These are phyloP conservation scores for Siniperca knerii DNA, from an alignment of 2,113 vertebrate genomes.

Conservation along the genomic window DNA sequence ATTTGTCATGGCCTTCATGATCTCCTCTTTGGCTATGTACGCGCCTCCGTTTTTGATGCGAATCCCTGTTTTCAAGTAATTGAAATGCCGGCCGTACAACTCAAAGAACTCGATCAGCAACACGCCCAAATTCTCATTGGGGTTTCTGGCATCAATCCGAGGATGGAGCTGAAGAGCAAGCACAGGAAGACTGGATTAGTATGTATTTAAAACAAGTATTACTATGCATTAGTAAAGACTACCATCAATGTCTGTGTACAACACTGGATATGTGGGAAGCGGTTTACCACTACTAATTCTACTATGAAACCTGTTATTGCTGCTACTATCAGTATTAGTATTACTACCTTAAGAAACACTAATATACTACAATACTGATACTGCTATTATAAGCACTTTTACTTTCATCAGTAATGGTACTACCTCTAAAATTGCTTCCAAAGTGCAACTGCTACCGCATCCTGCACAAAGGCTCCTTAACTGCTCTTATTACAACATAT, in stretches of 20 bases:
- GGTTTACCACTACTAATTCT: not conserved
- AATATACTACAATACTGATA: not conserved
- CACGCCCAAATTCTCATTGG: conserved; percentile 94
- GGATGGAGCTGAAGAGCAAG: conserved; percentile 90
- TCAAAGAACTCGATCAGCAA: conserved; percentile 99
- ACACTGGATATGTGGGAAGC: not conserved
- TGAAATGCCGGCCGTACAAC: conserved; percentile 98
- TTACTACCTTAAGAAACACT: not conserved
- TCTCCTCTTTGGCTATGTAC: conserved; percentile 97
- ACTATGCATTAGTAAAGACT: not conserved
- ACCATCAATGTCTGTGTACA: not conserved
- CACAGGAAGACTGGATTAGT: not conserved
- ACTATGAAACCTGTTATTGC: not conserved
- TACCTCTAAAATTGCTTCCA: not conserved
- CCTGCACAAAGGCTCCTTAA: not conserved
- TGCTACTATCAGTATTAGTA: not conserved
- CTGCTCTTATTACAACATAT: not conserved
- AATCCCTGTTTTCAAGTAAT: conserved; percentile 98
- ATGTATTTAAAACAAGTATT: not conserved
- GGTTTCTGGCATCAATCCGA: conserved; percentile 93
- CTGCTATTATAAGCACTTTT: not conserved
- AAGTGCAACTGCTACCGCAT: not conserved
- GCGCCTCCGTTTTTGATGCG: conserved; percentile 97
- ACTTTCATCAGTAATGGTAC: not conserved
- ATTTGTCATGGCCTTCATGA: conserved; percentile 95